Conservation (phyloP, 2,797 vertebrate genomes). For the Malurus leucopterus region DNA sequence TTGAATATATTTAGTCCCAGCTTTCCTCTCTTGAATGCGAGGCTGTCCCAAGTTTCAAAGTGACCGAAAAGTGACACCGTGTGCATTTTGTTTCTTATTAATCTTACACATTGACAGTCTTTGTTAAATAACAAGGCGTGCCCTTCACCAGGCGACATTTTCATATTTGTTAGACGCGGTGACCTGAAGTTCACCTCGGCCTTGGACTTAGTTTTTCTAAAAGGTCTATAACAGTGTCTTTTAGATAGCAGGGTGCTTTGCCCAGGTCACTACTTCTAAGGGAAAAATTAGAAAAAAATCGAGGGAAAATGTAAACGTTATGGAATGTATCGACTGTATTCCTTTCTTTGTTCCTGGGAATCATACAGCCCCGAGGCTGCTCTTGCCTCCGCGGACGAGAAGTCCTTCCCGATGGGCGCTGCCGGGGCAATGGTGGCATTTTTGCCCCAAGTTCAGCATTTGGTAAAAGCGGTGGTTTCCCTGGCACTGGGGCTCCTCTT, state of each 20-base stretch:
- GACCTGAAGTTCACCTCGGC: conserved; percentile 98
- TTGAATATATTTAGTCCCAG: conserved; percentile 77
- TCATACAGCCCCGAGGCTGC: neutral
- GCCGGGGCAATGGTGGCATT: neutral
- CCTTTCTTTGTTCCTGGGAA: conserved; percentile 64
- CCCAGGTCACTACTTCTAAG: conserved; percentile 79
- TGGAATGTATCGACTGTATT: conserved; percentile 75
- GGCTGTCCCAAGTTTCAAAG: conserved; percentile 86
- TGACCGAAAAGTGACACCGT: conserved; percentile 97
- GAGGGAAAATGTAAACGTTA: conserved; percentile 76
- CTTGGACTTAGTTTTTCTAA: conserved; percentile 95
- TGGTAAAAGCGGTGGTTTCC: neutral
- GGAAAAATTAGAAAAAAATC: conserved; percentile 68
- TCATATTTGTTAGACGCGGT: conserved; percentile 99
- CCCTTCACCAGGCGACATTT: conserved; percentile 97
- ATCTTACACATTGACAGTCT: conserved; percentile 99
- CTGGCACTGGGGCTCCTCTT: neutral
- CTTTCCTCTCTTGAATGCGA: conserved; percentile 74
- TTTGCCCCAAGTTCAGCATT: conserved; percentile 12
- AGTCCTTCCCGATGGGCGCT: neutral
- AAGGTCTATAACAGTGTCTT: conserved; percentile 80
- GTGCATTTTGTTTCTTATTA: conserved; percentile 99
- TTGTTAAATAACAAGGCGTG: conserved; percentile 99
- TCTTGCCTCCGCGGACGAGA: neutral
- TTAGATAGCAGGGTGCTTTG: conserved; percentile 80